phyloP scores from a whole-genome alignment of 2,113 vertebrate species.

The Ibidorhyncha struthersii region DNA sequence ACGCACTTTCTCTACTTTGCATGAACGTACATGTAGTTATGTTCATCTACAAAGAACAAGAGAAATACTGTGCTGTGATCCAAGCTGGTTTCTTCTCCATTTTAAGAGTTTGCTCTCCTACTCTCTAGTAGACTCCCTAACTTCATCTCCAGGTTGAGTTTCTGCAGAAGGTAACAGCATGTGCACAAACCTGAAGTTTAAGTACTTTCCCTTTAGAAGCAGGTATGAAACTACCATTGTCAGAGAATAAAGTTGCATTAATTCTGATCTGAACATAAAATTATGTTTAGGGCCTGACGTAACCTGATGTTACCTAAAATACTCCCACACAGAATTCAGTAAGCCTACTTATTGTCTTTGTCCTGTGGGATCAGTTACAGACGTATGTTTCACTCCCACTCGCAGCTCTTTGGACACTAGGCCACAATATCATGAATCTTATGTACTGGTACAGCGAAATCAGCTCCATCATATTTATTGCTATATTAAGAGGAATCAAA shows the following conservation, averaged over 20 bases:
- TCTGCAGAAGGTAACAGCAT: neutral
- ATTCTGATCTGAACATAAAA: neutral
- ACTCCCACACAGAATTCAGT: neutral
- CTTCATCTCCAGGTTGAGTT: neutral
- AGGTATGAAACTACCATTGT: neutral
- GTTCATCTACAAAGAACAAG: neutral
- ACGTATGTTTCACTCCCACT: accelerated
- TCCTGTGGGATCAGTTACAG: neutral
- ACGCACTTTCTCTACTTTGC: neutral
- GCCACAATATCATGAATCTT: neutral
- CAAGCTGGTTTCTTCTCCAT: neutral
- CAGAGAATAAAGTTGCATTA: neutral
- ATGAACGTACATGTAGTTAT: neutral
- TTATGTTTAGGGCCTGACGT: neutral
- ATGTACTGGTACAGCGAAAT: neutral
- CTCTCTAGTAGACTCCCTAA: neutral
- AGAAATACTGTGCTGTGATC: neutral
- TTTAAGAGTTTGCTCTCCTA: neutral
- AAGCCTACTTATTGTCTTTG: neutral
- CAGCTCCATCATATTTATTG: neutral
- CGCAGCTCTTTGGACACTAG: neutral
- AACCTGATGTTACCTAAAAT: neutral
- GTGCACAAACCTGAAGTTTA: neutral
- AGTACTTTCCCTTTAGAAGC: neutral
- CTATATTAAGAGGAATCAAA: neutral